These are phyloP conservation scores for Eulemur rufifrons DNA, from an alignment of 2,113 vertebrate genomes.

Conservation along the genomic window DNA sequence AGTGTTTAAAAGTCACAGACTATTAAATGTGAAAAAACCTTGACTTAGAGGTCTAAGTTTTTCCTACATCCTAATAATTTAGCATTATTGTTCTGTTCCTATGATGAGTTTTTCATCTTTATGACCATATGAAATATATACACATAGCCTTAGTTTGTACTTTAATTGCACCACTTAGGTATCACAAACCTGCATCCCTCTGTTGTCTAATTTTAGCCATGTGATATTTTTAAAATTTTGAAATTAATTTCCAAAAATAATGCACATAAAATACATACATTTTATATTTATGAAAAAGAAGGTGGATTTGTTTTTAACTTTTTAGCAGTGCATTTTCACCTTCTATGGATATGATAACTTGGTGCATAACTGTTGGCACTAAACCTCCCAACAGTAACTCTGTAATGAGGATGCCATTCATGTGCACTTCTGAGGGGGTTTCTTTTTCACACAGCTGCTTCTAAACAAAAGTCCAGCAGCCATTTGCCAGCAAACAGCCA, in stretches of 20 bases:
- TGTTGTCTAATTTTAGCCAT: conserved; percentile 67
- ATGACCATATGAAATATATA: conserved; percentile 65
- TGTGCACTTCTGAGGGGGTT: conserved; percentile 91
- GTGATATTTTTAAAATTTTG: conserved; percentile 58
- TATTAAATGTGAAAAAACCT: conserved; percentile 72
- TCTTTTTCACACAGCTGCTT: conserved; percentile 93
- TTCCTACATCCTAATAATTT: conserved; percentile 62
- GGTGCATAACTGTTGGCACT: conserved; percentile 78
- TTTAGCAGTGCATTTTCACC: conserved; percentile 68
- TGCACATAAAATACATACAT: conserved; percentile 77
- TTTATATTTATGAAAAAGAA: conserved; percentile 65
- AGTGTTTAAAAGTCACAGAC: conserved; percentile 68
- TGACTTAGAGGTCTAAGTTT: conserved; percentile 57
- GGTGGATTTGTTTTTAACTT: conserved; percentile 70
- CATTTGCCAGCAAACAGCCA: conserved; percentile 90
- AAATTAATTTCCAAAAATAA: conserved; percentile 69
- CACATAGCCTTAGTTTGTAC: conserved; percentile 65
- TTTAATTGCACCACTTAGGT: conserved; percentile 66
- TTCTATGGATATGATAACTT: conserved; percentile 75
- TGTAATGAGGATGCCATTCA: conserved; percentile 87
- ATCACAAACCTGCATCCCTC: conserved; percentile 71
- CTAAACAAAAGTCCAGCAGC: conserved; percentile 97
- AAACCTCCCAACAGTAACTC: conserved; percentile 83
- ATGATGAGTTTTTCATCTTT: conserved; percentile 62
- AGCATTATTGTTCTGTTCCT: conserved; percentile 72